A percentile compares a stretch with the other conserved stretches of the same genome.
Conservation (phyloP, 2,888 invertebrate genomes). For the Serripes groenlandicus region DNA sequence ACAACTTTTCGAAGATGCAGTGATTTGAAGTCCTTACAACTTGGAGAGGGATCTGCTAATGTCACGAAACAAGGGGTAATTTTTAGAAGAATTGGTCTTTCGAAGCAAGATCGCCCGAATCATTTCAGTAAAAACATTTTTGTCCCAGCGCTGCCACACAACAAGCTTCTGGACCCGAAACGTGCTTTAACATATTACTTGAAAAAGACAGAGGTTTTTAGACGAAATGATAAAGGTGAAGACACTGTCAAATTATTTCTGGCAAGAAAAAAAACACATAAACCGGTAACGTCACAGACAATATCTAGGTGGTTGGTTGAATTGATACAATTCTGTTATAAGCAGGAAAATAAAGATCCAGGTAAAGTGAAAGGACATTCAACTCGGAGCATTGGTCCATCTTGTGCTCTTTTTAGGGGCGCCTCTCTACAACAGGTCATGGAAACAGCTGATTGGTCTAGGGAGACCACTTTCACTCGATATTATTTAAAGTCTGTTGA, state of each 20-base stretch:
- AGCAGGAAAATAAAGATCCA: background rate
- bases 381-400: too few relatives aligned
- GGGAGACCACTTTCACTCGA: constrained; percentile 26
- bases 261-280: too few relatives aligned
- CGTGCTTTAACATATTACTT: constrained; percentile 30
- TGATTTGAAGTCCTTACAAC: constrained; percentile 29
- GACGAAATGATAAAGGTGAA: too few relatives aligned
- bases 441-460: too few relatives aligned
- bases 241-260: too few relatives aligned
- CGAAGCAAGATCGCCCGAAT: constrained; percentile 43
- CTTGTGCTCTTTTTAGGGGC: too few relatives aligned
- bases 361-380: constrained; percentile 18
- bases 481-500: constrained; percentile 32
- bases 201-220: constrained; percentile 45
- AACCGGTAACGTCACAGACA: too few relatives aligned
- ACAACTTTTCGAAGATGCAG: constrained; percentile 47
- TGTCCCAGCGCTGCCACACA: constrained; percentile 21
- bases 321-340: constrained; percentile 13
- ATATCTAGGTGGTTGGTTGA: constrained; percentile 32
- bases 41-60: constrained; percentile 31
- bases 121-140: constrained; percentile 36
- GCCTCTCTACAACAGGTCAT: constrained; percentile 19
- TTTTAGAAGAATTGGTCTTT: constrained; percentile 34
- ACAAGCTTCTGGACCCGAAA: constrained; percentile 43
- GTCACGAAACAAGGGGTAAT: constrained; percentile 46